A percentile compares a stretch with the other conserved stretches of the same genome.
Evolutionary conservation across 2,797 vertebrate genomes (phyloP).

Genomic region (Muraenolepis orangiensis): DNA sequence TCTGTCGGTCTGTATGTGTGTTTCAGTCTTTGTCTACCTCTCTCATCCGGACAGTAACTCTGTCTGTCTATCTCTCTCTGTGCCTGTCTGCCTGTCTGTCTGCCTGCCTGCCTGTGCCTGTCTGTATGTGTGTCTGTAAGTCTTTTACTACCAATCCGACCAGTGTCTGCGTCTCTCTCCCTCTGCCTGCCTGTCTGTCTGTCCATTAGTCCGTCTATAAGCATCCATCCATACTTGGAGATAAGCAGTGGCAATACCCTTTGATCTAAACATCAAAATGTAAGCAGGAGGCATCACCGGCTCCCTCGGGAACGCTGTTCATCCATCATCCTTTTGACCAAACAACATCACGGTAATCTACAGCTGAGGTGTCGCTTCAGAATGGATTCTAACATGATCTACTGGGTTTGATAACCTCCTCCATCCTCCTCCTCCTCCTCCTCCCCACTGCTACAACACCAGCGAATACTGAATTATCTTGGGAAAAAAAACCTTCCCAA

Average conservation of each 20-base stretch:
- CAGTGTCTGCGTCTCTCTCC: neutral
- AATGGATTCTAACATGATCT: neutral
- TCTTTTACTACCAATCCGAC: too few species aligned
- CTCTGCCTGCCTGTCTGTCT: neutral
- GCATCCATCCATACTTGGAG: neutral
- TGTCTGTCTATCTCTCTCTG: constrained; percentile 9
- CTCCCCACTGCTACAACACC: too few species aligned
- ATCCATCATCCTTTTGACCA: too few species aligned
- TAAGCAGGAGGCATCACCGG: too few species aligned
- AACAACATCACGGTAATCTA: constrained; percentile 12
- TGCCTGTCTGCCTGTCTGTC: constrained; percentile 23
- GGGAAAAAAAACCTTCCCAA: neutral
- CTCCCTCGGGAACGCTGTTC: too few species aligned
- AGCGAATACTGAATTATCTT: neutral
- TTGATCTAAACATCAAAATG: neutral
- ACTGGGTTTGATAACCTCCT: constrained; percentile 9
- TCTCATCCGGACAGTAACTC: neutral
- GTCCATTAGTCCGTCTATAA: neutral
- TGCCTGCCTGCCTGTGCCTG: constrained; percentile 20
- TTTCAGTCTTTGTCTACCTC: too few species aligned
- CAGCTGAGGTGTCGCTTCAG: neutral
- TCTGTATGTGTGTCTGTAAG: neutral
- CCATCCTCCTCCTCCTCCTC: too few species aligned
- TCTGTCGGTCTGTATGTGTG: neutral
- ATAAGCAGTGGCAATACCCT: neutral